A percentile compares a stretch with the other conserved stretches of the same genome.
phyloP scores from a whole-genome alignment of 2,113 vertebrate species.

The Eubucco bourcierii region DNA sequence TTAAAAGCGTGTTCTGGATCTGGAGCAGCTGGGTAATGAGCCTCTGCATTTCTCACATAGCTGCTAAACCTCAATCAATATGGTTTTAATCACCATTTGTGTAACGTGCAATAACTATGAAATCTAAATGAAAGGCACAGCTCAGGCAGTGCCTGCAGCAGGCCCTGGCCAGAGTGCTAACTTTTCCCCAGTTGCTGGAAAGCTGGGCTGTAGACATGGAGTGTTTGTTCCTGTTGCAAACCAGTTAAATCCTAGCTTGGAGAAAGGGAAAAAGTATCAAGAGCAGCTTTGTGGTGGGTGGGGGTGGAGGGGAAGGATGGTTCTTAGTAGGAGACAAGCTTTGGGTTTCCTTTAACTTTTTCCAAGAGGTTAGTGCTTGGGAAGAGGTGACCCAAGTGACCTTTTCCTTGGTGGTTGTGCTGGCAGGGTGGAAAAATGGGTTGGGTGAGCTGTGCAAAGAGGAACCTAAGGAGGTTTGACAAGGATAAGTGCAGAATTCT shows the following conservation, averaged over 20 bases:
- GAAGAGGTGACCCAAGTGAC: not conserved
- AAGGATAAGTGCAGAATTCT: too few species aligned
- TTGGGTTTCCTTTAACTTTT: not conserved
- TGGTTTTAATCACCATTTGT: slow-evolving; percentile 21
- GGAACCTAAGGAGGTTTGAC: too few species aligned
- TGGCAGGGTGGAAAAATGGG: not conserved
- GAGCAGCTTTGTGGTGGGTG: not conserved
- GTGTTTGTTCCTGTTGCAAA: not conserved
- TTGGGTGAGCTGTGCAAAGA: too few species aligned
- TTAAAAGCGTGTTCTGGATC: not conserved
- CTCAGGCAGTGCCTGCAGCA: not conserved
- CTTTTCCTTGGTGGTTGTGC: not conserved
- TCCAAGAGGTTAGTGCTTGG: not conserved
- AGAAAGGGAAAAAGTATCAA: not conserved
- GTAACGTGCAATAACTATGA: slow-evolving; percentile 13
- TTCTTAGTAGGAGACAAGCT: not conserved
- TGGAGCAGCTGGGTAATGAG: not conserved
- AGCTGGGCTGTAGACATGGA: not conserved
- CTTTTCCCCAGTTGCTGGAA: not conserved
- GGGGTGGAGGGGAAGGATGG: not conserved
- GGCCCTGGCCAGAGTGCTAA: slow-evolving; percentile 5
- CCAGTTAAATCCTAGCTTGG: not conserved
- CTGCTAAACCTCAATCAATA: slow-evolving; percentile 21
- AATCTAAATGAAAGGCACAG: not conserved
- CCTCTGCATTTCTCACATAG: slow-evolving; percentile 24